Conservation (phyloP, 2,888 invertebrate genomes). For the Meteorus colon region DNA sequence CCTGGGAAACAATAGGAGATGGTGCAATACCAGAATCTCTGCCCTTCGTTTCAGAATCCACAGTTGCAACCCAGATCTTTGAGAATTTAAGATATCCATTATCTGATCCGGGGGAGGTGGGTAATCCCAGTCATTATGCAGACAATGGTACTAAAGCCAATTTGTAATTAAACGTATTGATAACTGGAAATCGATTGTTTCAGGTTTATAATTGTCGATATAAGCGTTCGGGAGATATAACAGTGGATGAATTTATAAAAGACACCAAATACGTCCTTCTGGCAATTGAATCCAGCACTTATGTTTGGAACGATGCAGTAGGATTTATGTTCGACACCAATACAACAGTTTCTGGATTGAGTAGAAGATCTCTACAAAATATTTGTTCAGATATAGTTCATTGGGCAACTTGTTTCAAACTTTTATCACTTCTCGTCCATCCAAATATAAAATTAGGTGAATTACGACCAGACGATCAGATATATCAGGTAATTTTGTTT, state of each 20-base stretch:
- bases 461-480: constrained; percentile 63
- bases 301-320: constrained; percentile 57
- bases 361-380: constrained; percentile 57
- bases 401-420: constrained; percentile 69
- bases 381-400: constrained; percentile 58
- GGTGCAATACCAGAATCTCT: constrained; percentile 57
- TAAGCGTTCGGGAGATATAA: constrained; percentile 42
- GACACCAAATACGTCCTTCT: constrained; percentile 65
- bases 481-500: constrained; percentile 58
- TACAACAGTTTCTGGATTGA: constrained; percentile 58
- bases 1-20: constrained; percentile 68
- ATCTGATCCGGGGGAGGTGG: not conserved
- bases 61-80: constrained; percentile 61
- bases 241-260: constrained; percentile 58
- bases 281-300: constrained; percentile 67
- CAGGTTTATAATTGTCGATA: not conserved
- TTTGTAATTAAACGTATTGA: not conserved
- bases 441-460: constrained; percentile 58
- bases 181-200: not conserved
- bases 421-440: constrained; percentile 58
- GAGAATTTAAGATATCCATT: constrained; percentile 48
- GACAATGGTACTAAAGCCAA: not conserved
- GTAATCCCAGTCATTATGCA: not conserved
- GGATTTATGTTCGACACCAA: constrained; percentile 63
- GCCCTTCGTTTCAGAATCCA: constrained; percentile 62